Evolutionary conservation across 2,888 invertebrate species (phyloP).

Genomic region (Brachylomia viminalis): DNA sequence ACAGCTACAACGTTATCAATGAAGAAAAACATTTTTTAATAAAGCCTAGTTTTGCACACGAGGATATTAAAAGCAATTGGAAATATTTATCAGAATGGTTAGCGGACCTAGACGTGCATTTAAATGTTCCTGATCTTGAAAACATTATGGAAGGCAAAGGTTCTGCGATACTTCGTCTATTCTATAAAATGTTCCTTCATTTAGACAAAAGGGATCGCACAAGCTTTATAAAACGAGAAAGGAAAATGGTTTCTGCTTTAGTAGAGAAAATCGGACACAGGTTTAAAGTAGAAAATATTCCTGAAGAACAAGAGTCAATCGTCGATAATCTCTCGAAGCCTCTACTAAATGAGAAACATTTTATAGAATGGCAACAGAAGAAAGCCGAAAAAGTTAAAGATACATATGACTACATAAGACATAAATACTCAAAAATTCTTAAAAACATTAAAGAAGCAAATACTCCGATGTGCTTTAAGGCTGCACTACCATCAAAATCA

Average conservation of each 20-base stretch:
- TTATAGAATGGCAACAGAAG: constrained; percentile 91
- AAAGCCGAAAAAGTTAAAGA: constrained; percentile 86
- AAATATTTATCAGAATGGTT: constrained; percentile 89
- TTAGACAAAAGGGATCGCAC: constrained; percentile 91
- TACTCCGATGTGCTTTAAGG: constrained; percentile 67
- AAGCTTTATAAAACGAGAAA: constrained; percentile 88
- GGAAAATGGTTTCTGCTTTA: constrained; percentile 82
- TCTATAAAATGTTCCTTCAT: constrained; percentile 91
- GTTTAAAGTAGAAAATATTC: constrained; percentile 80
- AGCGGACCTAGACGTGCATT: constrained; percentile 84
- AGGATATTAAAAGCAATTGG: constrained; percentile 89
- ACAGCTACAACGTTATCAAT: constrained; percentile 91
- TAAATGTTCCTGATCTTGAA: constrained; percentile 84
- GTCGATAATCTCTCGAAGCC: constrained; percentile 85
- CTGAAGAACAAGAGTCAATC: constrained; percentile 77
- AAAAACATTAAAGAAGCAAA: constrained; percentile 78
- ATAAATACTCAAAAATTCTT: constrained; percentile 83
- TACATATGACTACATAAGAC: constrained; percentile 82
- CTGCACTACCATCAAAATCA: constrained; percentile 63
- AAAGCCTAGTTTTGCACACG: constrained; percentile 78
- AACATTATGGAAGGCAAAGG: constrained; percentile 88
- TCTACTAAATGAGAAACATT: constrained; percentile 85
- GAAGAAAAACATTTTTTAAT: constrained; percentile 89
- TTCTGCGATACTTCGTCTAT: constrained; percentile 88
- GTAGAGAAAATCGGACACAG: constrained; percentile 83